These are phyloP conservation scores for Drosophila parabipectinata DNA, from an alignment of 1,140 invertebrate species.

Conservation along the genomic window DNA sequence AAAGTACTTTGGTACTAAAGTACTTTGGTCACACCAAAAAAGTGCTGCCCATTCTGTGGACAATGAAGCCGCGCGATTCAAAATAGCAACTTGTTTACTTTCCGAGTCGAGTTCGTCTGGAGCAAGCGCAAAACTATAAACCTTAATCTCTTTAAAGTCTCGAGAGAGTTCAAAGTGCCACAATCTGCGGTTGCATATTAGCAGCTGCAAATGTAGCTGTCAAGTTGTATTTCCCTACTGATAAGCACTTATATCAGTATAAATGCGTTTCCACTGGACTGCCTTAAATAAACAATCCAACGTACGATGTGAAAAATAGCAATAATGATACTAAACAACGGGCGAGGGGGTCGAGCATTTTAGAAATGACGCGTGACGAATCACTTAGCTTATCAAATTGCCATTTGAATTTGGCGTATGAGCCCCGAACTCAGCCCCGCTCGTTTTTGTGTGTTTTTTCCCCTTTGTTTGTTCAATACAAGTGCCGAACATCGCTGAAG, in stretches of 20 bases:
- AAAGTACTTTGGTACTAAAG: not conserved
- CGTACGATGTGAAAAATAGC: not conserved
- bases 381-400: constrained; percentile 43
- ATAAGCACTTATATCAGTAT: constrained; percentile 17
- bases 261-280: constrained; percentile 24
- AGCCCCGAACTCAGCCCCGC: not conserved
- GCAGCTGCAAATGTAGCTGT: constrained; percentile 27
- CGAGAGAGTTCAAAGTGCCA: constrained; percentile 19
- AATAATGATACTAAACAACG: not conserved
- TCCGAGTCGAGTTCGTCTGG: not conserved
- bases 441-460: not conserved
- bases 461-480: constrained; percentile 7
- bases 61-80: constrained; percentile 25
- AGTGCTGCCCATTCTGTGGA: constrained; percentile 34
- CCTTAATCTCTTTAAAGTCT: not conserved
- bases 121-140: not conserved
- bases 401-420: constrained; percentile 28
- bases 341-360: constrained; percentile 18
- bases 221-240: not conserved
- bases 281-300: constrained; percentile 8
- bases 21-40: constrained; percentile 22
- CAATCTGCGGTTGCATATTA: constrained; percentile 7
- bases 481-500: constrained; percentile 26
- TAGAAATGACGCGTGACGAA: constrained; percentile 29
- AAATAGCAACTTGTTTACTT: constrained; percentile 1